Conservation (phyloP, 2,888 invertebrate species). For the Cryptocheilus praepositus region DNA sequence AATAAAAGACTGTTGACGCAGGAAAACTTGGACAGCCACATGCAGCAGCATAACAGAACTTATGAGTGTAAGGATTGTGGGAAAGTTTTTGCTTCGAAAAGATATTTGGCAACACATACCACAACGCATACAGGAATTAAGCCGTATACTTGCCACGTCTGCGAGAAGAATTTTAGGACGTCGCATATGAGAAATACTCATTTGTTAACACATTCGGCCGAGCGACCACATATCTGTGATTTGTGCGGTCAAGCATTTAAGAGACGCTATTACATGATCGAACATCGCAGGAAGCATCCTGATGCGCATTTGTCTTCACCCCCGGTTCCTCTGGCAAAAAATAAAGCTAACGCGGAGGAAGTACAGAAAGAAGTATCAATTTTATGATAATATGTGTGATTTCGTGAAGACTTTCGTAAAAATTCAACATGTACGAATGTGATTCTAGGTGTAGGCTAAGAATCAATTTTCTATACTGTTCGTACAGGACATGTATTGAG, state of each 20-base stretch:
- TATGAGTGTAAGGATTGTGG: slow-evolving; percentile 64
- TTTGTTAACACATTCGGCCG: slow-evolving; percentile 56
- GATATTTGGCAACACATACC: slow-evolving; percentile 60
- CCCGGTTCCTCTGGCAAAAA: slow-evolving; percentile 36
- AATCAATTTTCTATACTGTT: too few relatives aligned
- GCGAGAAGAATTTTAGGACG: slow-evolving; percentile 61
- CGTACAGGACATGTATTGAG: too few relatives aligned
- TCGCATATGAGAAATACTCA: slow-evolving; percentile 56
- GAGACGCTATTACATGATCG: slow-evolving; percentile 54
- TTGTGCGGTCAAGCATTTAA: slow-evolving; percentile 61
- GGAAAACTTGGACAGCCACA: slow-evolving; percentile 59
- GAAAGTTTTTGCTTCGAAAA: slow-evolving; percentile 62
- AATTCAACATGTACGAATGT: too few relatives aligned
- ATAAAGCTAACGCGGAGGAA: not conserved
- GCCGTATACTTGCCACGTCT: slow-evolving; percentile 61
- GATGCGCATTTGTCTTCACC: slow-evolving; percentile 55
- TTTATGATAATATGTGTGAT: not conserved
- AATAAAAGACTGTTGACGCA: slow-evolving; percentile 62
- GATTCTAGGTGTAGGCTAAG: too few relatives aligned
- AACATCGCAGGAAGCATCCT: slow-evolving; percentile 56
- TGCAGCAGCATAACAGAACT: slow-evolving; percentile 57
- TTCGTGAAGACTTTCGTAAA: too few relatives aligned
- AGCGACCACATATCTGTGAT: slow-evolving; percentile 59
- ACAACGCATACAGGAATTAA: slow-evolving; percentile 59
- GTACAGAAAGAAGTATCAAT: not conserved